Base-by-base conservation (phyloP, 2,888 invertebrate species). In the Diaperis boleti region DNA sequence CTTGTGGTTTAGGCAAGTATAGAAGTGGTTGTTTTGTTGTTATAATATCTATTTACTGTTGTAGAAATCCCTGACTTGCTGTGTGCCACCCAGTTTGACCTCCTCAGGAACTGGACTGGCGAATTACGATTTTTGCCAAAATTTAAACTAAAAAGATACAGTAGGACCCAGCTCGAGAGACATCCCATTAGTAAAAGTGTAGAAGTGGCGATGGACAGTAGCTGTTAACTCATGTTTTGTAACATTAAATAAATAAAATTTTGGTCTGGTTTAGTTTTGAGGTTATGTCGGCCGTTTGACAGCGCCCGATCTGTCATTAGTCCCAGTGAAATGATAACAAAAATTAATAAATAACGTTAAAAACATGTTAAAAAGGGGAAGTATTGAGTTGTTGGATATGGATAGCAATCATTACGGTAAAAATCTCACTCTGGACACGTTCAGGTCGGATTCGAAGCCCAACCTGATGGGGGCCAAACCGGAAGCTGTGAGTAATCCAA, bases 381-480 rank as follows among this genome's bases (percentile, higher is more conserved):
- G 88, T 78, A 83, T 87, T 1, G 90, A 90, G 75, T 79, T 89
- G 67, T 76, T 89, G 65, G 88, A 85, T 75, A 84, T 88, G 64
- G 90, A 90, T 67, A 86, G 85, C 76, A 86, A 84, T 41, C 81
- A 87, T 72, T 89, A 89, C 6, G 91, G 89, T 5, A 92, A 92
- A 69, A 83, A 68, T 82, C 89, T 91, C 49, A 91, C 91, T 79
- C 89, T 90, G 49, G 93, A 93, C 81, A 92, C 92, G 4, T 83
- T 92, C 75, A 89, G 91, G 79, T 91, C 92, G 0, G 94, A 94
- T 79, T 92, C 93, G 37, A 94, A 93, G 83, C 91, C 93, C 64
- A 92, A 91, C 82, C 92, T 92, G 69, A 85, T 92, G 76, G 92
- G 90, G 82, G 92, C 92, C 37, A 94, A 92, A 85, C 89, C 90